A percentile compares a stretch with the other conserved stretches of the same genome.
These are phyloP conservation scores for Todiramphus saurophagus DNA, from an alignment of 2,113 vertebrate genomes.

Conservation along the genomic window DNA sequence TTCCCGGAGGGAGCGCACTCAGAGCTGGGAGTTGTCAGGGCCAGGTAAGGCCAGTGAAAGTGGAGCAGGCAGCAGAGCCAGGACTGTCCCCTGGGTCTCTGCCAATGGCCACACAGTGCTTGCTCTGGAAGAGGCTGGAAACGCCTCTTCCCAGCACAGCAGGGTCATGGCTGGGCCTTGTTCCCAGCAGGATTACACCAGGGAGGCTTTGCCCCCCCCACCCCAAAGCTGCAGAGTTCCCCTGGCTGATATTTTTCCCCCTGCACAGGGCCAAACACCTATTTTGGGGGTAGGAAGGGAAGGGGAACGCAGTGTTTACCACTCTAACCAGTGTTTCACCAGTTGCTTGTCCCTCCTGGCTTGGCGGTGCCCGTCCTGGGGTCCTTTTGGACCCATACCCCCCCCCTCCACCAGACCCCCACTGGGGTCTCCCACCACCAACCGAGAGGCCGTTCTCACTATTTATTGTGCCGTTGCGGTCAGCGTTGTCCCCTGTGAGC, in stretches of 20 bases:
- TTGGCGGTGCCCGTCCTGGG: not conserved
- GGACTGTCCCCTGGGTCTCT: not conserved
- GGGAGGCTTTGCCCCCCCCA: not conserved
- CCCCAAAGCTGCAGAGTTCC: not conserved
- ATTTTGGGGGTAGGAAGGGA: not conserved
- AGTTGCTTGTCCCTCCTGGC: not conserved
- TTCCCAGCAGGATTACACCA: not conserved
- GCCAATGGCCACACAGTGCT: fast-evolving
- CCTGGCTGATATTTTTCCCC: not conserved
- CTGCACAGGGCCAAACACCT: not conserved
- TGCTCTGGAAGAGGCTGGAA: not conserved
- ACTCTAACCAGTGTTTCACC: not conserved
- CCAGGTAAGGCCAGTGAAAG: not conserved
- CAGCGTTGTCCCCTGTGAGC: not conserved
- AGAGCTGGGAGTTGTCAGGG: not conserved
- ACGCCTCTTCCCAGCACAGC: not conserved
- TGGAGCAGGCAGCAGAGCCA: not conserved
- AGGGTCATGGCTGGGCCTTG: fast-evolving
- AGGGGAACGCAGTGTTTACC: not conserved
- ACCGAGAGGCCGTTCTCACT: not conserved
- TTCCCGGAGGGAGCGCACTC: not conserved
- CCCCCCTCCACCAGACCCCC: not conserved
- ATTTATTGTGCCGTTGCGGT: slow-evolving; percentile 1
- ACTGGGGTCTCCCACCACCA: not conserved
- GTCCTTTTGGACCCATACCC: not conserved